Evolutionary conservation across 2,113 vertebrate genomes (phyloP).

Genomic region (Varanus salvator): DNA sequence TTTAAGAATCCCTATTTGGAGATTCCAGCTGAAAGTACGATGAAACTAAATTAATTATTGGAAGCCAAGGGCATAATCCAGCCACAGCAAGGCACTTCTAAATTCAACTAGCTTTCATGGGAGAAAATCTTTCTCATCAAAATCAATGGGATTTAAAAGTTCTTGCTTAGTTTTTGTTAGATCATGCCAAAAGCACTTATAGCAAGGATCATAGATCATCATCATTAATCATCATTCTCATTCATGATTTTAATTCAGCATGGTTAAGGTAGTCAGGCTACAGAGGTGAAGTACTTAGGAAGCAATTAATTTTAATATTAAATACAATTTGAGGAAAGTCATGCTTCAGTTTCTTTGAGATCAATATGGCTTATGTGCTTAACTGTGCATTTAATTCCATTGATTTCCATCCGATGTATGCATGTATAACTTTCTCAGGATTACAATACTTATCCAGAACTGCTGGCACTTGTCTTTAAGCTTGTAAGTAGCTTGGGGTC

Average conservation of each 20-base stretch:
- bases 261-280: background rate
- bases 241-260: conserved; percentile 35
- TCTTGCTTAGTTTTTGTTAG: background rate
- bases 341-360: conserved; percentile 23
- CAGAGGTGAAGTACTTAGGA: background rate
- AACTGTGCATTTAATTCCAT: conserved; percentile 15
- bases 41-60: conserved; percentile 7
- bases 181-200: background rate
- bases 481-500: background rate
- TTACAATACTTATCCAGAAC: background rate
- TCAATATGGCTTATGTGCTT: conserved; percentile 32
- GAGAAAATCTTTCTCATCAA: background rate
- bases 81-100: background rate
- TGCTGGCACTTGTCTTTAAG: background rate
- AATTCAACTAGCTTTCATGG: background rate
- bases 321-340: background rate
- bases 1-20: background rate
- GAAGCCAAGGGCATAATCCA: conserved; percentile 1
- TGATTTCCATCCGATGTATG: conserved; percentile 8
- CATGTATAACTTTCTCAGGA: background rate
- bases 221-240: background rate
- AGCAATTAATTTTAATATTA: conserved; percentile 15
- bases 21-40: conserved; percentile 8
- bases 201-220: background rate
- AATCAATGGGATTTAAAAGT: background rate